Evolutionary conservation across 1,140 invertebrate genomes (phyloP), one percentile per base, ranked within the genome.

Genomic region (Drosophila murphyi): DNA sequence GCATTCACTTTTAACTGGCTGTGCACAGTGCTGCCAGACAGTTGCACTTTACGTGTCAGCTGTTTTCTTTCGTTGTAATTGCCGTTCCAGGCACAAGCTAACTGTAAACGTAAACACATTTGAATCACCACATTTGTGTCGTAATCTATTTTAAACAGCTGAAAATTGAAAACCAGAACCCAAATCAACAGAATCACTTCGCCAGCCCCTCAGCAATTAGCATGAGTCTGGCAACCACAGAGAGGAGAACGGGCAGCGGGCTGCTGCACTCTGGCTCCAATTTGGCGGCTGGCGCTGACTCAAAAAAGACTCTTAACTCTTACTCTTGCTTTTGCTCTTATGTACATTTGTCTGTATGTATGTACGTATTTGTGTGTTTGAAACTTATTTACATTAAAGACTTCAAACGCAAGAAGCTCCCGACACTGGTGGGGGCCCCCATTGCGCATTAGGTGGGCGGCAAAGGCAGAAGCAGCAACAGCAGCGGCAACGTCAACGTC

Each of bases 31-130:
- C 62, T 80, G 77, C 81, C 82, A 85, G 81, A 86, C 68, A 81
- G 50, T 37, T 60, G 67, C 56, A 47, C 29, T 60, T 20, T 64
- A 47, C 35, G 34, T 64, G 79, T 85, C 81, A 85, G 81, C 81
- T 86, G 81, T 80, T 80, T 74, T 78, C 74, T 70, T 78, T 81
- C 57, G 52, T 72, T 78, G 67, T 65, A 72, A 59, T 78, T 81
- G 65, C 56, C 47, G 28, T 48, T 50, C 48, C 28, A 35, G 57
- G 8, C 32, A 5, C 5, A 50, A 52, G 45, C 35, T 45, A 59
- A 50, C 47, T 51, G 32, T 50, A 39, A 48, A 50, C 45, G 10
- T 20, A 55, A 35, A 39, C 34, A 34, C 2, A 54, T 3, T 4
- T 43, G 10, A 5, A 34, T 45, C 0, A 28, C 37, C 3, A 50